These are phyloP conservation scores for Thereva unica DNA, from an alignment of 2,888 invertebrate species.

Conservation along the genomic window DNA sequence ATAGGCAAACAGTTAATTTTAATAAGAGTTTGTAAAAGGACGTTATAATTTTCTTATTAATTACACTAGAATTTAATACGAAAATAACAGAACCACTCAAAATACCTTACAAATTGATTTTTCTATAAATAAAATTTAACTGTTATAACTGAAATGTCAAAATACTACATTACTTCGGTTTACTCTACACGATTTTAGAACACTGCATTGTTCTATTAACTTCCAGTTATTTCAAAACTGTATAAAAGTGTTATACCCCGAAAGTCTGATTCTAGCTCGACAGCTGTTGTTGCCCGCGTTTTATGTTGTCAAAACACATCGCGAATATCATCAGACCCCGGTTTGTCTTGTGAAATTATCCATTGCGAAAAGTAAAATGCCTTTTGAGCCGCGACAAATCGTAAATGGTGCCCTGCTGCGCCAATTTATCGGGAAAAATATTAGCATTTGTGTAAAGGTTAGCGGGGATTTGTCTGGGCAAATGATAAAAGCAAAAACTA, in stretches of 20 bases:
- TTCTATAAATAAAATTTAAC: constrained; percentile 22
- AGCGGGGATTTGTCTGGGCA: constrained; percentile 48
- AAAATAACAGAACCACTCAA: constrained; percentile 13
- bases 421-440: constrained; percentile 49
- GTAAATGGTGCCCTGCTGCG: constrained; percentile 53
- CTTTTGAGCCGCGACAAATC: constrained; percentile 51
- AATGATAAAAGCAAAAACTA: constrained; percentile 48
- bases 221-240: too few species aligned
- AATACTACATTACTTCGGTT: background rate
- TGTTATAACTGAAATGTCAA: constrained; percentile 7
- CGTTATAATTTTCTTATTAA: background rate
- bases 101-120: constrained; percentile 27
- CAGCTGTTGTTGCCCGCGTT: constrained; percentile 11
- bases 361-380: constrained; percentile 45
- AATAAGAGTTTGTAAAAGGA: too few species aligned
- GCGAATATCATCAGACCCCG: too few species aligned
- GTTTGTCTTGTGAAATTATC: background rate
- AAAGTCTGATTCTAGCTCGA: too few species aligned
- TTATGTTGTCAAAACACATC: constrained; percentile 6
- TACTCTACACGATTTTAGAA: too few species aligned
- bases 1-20: too few species aligned
- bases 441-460: constrained; percentile 53
- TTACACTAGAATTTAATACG: background rate
- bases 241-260: too few species aligned
- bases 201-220: too few species aligned